phyloP scores from a whole-genome alignment of 1,140 invertebrate genomes.

The Bombus haemorrhoidalis region DNA sequence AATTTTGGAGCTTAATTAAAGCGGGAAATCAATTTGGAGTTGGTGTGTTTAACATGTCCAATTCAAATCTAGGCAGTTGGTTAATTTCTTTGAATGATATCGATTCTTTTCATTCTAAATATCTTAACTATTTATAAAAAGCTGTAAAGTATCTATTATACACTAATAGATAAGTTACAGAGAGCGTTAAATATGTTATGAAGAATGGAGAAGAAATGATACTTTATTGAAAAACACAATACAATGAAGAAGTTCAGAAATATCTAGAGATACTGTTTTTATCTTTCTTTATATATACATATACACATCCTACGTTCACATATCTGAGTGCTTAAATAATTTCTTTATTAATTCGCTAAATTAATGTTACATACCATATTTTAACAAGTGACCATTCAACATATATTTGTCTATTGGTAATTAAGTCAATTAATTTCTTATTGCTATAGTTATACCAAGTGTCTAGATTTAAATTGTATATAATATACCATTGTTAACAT shows the following conservation, averaged over 20 bases:
- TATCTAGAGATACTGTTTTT: background rate
- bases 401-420: no score
- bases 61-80: background rate
- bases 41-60: background rate
- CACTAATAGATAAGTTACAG: background rate
- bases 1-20: background rate
- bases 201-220: no score
- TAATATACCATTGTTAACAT: constrained; percentile 7
- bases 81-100: background rate
- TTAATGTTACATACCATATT: no score
- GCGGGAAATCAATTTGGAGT: background rate
- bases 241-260: no score
- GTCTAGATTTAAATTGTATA: background rate
- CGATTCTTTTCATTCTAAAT: background rate
- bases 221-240: no score
- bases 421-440: background rate
- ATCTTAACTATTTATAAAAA: background rate
- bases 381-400: no score
- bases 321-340: no score
- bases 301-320: background rate
- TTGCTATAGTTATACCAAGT: background rate
- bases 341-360: no score
- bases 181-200: no score
- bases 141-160: no score
- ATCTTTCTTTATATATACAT: background rate